Conservation (phyloP, 37 sponge, comb jelly and placozoan genomes). For the Petrosia ficiformis region DNA sequence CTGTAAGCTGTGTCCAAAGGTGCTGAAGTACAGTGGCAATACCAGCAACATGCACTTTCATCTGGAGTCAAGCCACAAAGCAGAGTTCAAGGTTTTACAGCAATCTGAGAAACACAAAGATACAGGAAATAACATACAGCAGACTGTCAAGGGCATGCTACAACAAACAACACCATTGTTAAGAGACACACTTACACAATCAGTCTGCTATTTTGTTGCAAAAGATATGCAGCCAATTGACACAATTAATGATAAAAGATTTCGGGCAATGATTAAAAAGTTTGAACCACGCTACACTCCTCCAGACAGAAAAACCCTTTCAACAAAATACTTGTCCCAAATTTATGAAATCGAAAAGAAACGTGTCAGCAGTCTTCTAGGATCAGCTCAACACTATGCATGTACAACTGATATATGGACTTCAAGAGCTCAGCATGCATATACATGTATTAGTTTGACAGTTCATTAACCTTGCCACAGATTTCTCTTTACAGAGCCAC, state of each 20-base stretch:
- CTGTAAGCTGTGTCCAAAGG: too few relatives aligned
- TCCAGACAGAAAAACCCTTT: slow-evolving; percentile 27
- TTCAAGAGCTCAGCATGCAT: slow-evolving; percentile 11
- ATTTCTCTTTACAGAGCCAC: slow-evolving; percentile 8
- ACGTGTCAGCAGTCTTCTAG: background rate
- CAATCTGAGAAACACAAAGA: background rate
- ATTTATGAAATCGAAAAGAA: slow-evolving; percentile 29
- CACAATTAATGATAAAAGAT: slow-evolving; percentile 32
- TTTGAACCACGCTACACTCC: slow-evolving; percentile 39
- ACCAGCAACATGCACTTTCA: too few relatives aligned
- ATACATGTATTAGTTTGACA: slow-evolving; percentile 19
- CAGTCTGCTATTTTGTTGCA: slow-evolving; percentile 16
- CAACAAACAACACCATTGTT: background rate
- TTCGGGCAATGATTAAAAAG: slow-evolving; percentile 18
- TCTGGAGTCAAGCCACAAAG: too few relatives aligned
- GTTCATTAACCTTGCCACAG: slow-evolving; percentile 24
- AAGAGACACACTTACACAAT: background rate
- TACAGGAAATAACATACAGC: background rate
- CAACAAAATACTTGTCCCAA: slow-evolving; percentile 21
- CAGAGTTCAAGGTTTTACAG: background rate
- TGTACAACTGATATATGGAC: slow-evolving; percentile 47
- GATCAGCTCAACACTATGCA: background rate
- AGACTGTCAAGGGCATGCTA: background rate
- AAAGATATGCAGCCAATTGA: too few relatives aligned
- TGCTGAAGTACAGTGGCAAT: too few relatives aligned